phyloP scores from a whole-genome alignment of 2,797 vertebrate genomes.

The Oreonectes daqikongensis region DNA sequence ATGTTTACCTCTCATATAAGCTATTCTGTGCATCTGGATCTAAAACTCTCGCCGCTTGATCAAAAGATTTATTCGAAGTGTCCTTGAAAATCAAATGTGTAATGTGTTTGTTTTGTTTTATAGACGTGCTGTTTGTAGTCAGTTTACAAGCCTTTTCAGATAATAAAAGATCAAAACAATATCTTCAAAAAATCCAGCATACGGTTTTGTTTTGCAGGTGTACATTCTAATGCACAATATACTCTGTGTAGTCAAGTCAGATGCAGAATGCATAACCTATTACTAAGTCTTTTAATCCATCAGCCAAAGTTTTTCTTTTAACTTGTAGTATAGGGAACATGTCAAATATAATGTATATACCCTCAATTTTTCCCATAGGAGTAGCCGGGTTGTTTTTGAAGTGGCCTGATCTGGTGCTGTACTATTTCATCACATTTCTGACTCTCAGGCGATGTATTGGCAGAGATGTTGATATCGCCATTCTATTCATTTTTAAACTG shows the following conservation, averaged over 20 bases:
- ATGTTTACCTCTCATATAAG: neutral
- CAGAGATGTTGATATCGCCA: neutral
- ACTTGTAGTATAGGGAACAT: neutral
- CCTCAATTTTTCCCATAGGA: neutral
- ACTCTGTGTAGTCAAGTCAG: constrained; percentile 8
- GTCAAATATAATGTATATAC: neutral
- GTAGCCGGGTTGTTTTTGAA: neutral
- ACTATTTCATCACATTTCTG: constrained; percentile 11
- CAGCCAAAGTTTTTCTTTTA: constrained; percentile 19
- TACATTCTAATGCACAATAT: neutral
- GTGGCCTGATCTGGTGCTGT: constrained; percentile 1
- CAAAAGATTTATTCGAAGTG: constrained; percentile 4
- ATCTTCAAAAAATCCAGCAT: constrained; percentile 27
- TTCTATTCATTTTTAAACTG: neutral
- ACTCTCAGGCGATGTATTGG: neutral
- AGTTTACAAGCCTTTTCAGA: neutral
- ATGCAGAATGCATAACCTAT: neutral
- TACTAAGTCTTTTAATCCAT: constrained; percentile 13
- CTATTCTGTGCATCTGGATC: neutral
- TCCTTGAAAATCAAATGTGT: neutral
- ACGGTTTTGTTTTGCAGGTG: constrained; percentile 37
- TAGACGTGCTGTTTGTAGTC: neutral
- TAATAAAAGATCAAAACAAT: constrained; percentile 3
- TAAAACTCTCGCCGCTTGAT: constrained; percentile 8
- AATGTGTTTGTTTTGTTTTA: neutral